Conservation (phyloP, 1,140 invertebrate genomes). For the Diachasma alloeum region DNA sequence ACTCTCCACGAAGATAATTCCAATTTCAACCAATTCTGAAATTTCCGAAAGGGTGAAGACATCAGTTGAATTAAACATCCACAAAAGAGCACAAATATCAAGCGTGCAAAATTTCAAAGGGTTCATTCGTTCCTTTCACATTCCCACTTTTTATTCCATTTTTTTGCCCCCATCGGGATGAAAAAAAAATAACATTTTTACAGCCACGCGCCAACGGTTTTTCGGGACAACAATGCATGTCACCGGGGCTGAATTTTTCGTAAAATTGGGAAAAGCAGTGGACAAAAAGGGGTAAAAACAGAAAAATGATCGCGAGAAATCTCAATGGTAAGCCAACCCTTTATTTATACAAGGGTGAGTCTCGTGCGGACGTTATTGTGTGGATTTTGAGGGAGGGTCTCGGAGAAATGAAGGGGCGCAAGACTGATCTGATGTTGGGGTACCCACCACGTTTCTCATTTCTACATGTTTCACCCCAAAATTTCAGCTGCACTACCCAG, state of each 20-base stretch:
- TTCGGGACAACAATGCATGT: constrained; percentile 17
- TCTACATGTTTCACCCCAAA: constrained; percentile 60
- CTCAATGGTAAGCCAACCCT: constrained; percentile 52
- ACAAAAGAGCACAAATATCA: constrained; percentile 9
- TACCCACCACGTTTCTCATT: constrained; percentile 36
- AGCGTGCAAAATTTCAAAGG: constrained; percentile 6
- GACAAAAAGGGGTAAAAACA: constrained; percentile 44
- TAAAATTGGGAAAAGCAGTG: constrained; percentile 37
- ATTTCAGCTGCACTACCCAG: constrained; percentile 52
- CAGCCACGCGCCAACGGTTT: constrained; percentile 34
- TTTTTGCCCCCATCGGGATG: not conserved
- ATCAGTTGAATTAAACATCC: constrained; percentile 10
- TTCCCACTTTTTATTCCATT: not conserved
- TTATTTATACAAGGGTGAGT: constrained; percentile 59
- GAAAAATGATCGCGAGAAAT: constrained; percentile 28
- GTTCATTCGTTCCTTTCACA: not conserved
- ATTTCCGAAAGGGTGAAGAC: not conserved
- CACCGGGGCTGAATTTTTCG: constrained; percentile 33
- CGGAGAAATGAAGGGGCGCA: constrained; percentile 18
- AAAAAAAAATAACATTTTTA: constrained; percentile 6
- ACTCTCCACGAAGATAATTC: too few species aligned
- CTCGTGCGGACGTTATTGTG: constrained; percentile 35
- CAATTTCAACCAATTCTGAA: not conserved
- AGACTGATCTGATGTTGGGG: constrained; percentile 2
- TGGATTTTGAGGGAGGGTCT: constrained; percentile 4